Evolutionary conservation across 2,888 invertebrate species (phyloP).

Genomic region (Oxycera nigricornis): DNA sequence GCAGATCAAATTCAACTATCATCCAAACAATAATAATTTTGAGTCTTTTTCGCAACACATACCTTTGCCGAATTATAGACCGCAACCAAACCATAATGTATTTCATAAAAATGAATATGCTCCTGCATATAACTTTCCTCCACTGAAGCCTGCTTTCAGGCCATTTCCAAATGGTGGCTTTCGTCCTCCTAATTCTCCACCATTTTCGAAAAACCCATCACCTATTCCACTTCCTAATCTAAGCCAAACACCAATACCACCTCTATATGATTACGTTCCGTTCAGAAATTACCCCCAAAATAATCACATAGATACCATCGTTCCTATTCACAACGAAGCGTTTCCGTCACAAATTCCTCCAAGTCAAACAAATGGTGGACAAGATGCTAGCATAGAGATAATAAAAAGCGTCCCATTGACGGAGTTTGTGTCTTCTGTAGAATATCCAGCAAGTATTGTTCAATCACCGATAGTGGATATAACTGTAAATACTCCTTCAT

Average conservation of each 20-base stretch:
- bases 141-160: not conserved
- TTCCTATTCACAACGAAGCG: constrained; percentile 47
- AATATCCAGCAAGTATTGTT: constrained; percentile 74
- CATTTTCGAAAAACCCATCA: constrained; percentile 41
- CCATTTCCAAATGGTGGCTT: not conserved
- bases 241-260: constrained; percentile 68
- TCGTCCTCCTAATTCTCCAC: constrained; percentile 50
- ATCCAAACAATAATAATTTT: constrained; percentile 31
- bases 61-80: constrained; percentile 48
- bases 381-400: constrained; percentile 63
- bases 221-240: constrained; percentile 71
- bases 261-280: constrained; percentile 69
- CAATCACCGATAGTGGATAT: constrained; percentile 65
- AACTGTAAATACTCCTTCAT: constrained; percentile 66
- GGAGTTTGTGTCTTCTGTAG: constrained; percentile 74
- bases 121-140: constrained; percentile 43
- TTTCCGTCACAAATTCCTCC: constrained; percentile 46
- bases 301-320: not conserved
- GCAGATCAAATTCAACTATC: constrained; percentile 38
- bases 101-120: constrained; percentile 55
- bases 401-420: constrained; percentile 72
- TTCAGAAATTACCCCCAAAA: constrained; percentile 56
- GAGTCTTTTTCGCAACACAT: constrained; percentile 13
- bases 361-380: constrained; percentile 38
- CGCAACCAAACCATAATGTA: constrained; percentile 54